Conservation (phyloP, 2,113 vertebrate species). For the Chitala chitala region DNA sequence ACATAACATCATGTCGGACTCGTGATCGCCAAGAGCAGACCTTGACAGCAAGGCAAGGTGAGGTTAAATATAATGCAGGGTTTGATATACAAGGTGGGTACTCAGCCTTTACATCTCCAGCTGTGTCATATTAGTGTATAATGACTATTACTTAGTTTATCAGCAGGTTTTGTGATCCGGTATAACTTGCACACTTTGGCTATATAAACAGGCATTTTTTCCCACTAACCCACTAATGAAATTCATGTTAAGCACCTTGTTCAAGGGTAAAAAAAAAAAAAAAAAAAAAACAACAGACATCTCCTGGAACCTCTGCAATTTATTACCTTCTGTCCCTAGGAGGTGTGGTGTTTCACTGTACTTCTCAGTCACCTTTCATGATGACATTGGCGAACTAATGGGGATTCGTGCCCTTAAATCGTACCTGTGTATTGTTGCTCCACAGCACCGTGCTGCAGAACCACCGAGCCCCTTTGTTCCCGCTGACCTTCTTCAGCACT, state of each 20-base stretch:
- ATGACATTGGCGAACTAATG: neutral
- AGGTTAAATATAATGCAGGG: neutral
- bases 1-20: neutral
- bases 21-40: no score
- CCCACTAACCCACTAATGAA: no score
- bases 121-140: neutral
- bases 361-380: neutral
- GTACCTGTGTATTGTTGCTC: neutral
- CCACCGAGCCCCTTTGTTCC: neutral
- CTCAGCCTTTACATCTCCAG: neutral
- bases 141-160: neutral
- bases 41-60: neutral
- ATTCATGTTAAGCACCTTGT: slow-evolving; percentile 5
- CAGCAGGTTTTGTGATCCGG: no score
- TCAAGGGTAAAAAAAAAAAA: neutral
- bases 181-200: neutral
- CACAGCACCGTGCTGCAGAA: neutral
- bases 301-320: neutral
- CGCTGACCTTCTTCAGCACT: neutral
- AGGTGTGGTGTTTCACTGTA: neutral
- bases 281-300: no score
- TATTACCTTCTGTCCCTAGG: neutral
- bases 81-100: neutral
- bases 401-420: neutral
- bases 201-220: neutral